phyloP scores from a whole-genome alignment of 1,140 invertebrate species.

The Drosophila melanogaster region Release_6_plus_ISO1_MT NC_004354.4:21344501-21345000 shows the following conservation, averaged over 20 bases:
- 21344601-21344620: constrained; percentile 54
- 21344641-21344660: constrained; percentile 31
- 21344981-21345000: constrained; percentile 53
- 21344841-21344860: constrained; percentile 18
- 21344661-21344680: constrained; percentile 28
- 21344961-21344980: constrained; percentile 63
- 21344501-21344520: constrained; percentile 3
- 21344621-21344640: constrained; percentile 26
- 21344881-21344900: constrained; percentile 42
- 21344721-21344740: constrained; percentile 59
- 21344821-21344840: constrained; percentile 49
- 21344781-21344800: constrained; percentile 49
- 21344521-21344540: constrained; percentile 7
- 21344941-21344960: constrained; percentile 75
- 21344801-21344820: constrained; percentile 44
- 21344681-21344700: constrained; percentile 73
- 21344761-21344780: constrained; percentile 49
- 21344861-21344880: constrained; percentile 3
- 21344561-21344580: constrained; percentile 62
- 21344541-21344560: constrained; percentile 13
- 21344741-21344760: constrained; percentile 67
- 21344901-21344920: constrained; percentile 71
- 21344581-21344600: constrained; percentile 43
- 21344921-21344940: constrained; percentile 71
- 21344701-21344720: constrained; percentile 76